Base-by-base conservation (phyloP, 2,888 invertebrate genomes). In the Linyphia triangularis region DNA sequence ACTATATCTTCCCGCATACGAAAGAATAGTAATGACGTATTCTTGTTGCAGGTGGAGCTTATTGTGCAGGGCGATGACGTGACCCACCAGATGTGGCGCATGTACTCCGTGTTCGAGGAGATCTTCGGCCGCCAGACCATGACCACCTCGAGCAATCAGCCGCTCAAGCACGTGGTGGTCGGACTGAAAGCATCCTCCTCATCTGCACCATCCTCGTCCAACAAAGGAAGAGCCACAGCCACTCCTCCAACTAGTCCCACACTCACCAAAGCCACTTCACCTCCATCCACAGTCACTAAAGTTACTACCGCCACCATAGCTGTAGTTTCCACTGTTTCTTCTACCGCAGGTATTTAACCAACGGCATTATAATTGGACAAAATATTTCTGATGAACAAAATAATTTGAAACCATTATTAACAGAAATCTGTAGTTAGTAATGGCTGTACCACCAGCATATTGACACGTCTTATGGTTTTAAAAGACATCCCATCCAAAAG, bases 101-200 rank as follows among this genome's bases (percentile, higher is more conserved):
- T 92, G 92, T 92, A 92, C 90, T 91, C 92, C 61, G 91, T 91
- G 28, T 92, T 92, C 91, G 92, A 92, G 84, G 92, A 92, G 61
- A 91, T 92, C 88, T 90, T 92, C 79, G 91, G 92, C 84, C 91
- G 90, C 43, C 92, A 91, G 86, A 85, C 88, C 70, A 77, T 78
- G 78, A 72, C 88, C 37, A 88, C 81, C 57, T 83, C 88, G 19
- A 79, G 51, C 65, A 77, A 82, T 69, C 73, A 73, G 69, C 85
- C 85, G 24, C 77, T 88, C 16, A 88, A 88, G 40, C 88, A 82
- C 37, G 88, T 88, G 51, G 88, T 88, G 70, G 88, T 88, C n/a
- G 88, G 88, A 19, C 10, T 16, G 2, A 83, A 88, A 57, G 43
- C 70, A 16, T 28, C 83, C 22, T 83, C 83, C 40, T 28, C 43